Evolutionary conservation across 2,797 vertebrate species (phyloP), one percentile per base, ranked within the genome.

Genomic region (Helostoma temminkii): DNA sequence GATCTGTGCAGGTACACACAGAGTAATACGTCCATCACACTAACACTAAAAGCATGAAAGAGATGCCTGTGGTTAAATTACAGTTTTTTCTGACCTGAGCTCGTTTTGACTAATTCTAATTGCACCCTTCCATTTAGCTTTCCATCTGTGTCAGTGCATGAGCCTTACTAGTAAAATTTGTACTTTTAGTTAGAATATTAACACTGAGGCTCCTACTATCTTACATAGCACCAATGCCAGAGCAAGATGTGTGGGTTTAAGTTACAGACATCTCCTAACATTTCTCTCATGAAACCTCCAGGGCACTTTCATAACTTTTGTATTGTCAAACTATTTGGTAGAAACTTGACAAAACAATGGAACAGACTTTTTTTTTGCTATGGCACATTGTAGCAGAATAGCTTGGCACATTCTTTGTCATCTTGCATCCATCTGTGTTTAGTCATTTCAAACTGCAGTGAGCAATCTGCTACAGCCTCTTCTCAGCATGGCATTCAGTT

Each of bases 1-100:
- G 88, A 92, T 82, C 91, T 75, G 78, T 92, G 78, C 95, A 99
- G 97, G 97, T 99, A 91, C 59, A 82, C 43, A 32, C 92, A 93
- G 6, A 9, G 9, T 7, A 36, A 19, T 24, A 10, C 10, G 46
- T 49, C 49, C 24, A 69, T 48, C 60, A 68, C 39, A 42, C 37
- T 45, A 43, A 65, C 54, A 42, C 68, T 69, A 47, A 50, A 60
- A 73, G 85, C 79, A 81, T 67, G 73, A 79, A 54, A 73, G 19
- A 57, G 26, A 59, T 57, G 59, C n/a, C 26, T 45, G 58, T 47
- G 22, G 60, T 68, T 49, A 69, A 67, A 74, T 34, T 28, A 11
- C 19, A 5, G 53, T 45, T 37, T 56, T 16, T 8, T 30, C 28
- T 30, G 28, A 6, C 28, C 28, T 37, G 14, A 14, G 56, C 65